phyloP scores from a whole-genome alignment of 2,797 vertebrate genomes.

The Oryzias dopingdopingensis region DNA sequence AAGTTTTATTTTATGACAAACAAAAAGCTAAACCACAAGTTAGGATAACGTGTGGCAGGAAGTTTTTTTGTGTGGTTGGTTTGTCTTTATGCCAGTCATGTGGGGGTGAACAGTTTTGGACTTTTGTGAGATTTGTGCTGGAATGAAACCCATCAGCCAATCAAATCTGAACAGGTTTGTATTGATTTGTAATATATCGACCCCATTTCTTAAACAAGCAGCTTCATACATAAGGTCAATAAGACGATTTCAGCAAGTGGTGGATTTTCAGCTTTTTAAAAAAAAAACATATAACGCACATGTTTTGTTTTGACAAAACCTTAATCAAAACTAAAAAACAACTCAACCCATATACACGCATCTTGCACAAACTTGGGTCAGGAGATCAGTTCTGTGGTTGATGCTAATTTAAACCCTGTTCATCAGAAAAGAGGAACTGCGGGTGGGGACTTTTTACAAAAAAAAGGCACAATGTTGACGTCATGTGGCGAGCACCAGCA shows the following conservation, averaged over 20 bases:
- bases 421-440: constrained; percentile 66
- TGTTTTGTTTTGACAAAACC: no score
- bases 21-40: background rate
- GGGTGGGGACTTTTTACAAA: constrained; percentile 57
- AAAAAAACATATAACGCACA: no score
- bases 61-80: background rate
- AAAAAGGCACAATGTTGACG: constrained; percentile 44
- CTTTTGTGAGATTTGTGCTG: background rate
- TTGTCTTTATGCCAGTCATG: background rate
- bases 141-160: constrained; percentile 19
- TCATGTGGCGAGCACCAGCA: constrained; percentile 31
- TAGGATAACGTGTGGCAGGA: background rate
- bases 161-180: background rate
- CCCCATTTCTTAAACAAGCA: no score
- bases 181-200: no score
- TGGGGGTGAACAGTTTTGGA: background rate
- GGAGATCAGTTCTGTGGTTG: constrained; percentile 30
- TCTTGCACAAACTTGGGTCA: constrained; percentile 18
- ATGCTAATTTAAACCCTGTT: constrained; percentile 54
- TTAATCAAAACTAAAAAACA: no score
- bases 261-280: no score
- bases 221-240: no score
- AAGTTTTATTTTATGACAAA: background rate
- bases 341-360: background rate
- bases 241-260: no score